These are phyloP conservation scores for Paramormyrops hopkinsi DNA, from an alignment of 2,797 vertebrate species.

Conservation along the genomic window DNA sequence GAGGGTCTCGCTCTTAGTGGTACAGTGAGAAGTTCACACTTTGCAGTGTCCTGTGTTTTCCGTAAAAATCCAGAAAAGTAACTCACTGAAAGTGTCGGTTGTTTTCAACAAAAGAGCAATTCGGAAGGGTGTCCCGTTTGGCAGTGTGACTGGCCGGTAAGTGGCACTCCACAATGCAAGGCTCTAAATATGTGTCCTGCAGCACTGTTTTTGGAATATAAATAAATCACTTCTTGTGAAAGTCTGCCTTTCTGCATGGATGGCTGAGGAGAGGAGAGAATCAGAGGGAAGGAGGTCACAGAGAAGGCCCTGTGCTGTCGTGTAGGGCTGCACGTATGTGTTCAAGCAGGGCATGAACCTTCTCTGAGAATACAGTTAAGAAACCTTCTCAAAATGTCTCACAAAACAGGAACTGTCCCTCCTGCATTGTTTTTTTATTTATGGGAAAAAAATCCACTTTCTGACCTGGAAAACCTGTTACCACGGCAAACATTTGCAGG, in stretches of 20 bases:
- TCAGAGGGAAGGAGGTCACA: neutral
- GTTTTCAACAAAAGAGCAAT: neutral
- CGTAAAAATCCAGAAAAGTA: neutral
- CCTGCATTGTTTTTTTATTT: neutral
- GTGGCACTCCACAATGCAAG: neutral
- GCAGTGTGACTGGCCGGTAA: neutral
- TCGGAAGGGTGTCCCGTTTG: neutral
- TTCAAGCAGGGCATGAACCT: neutral
- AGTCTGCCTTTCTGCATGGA: neutral
- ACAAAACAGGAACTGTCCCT: neutral
- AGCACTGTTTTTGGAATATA: neutral
- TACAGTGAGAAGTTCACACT: neutral
- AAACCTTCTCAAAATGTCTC: neutral
- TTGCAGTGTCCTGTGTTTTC: neutral
- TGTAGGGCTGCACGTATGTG: neutral
- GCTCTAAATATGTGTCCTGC: neutral
- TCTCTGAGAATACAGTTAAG: neutral
- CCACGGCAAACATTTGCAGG: neutral
- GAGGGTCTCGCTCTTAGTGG: neutral
- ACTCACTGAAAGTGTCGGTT: neutral
- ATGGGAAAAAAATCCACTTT: neutral
- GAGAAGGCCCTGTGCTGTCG: neutral
- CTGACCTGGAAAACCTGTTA: neutral
- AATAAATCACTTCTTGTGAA: neutral
- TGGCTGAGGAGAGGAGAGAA: neutral